phyloP scores from a whole-genome alignment of 2,113 vertebrate genomes.

The Turdus rufiventris region DNA sequence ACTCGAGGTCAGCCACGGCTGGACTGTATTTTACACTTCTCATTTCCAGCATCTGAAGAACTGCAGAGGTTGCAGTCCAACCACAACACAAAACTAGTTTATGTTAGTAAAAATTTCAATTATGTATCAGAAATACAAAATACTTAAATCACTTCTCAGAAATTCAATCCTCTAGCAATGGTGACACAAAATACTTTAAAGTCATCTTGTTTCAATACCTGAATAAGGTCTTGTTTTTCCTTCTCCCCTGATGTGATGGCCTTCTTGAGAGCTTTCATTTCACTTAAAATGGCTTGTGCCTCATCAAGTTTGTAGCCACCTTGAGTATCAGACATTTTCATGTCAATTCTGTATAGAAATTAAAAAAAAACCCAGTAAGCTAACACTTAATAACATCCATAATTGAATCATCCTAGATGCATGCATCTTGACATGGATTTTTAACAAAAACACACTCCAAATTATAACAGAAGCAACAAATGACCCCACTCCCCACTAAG shows the following conservation, averaged over 20 bases:
- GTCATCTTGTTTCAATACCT: conserved; percentile 72
- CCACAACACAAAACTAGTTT: background rate
- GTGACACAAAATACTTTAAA: background rate
- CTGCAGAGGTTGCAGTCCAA: background rate
- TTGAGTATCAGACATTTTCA: conserved; percentile 88
- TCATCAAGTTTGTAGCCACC: conserved; percentile 91
- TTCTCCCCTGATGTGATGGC: conserved; percentile 93
- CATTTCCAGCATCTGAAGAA: background rate
- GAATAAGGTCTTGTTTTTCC: conserved; percentile 95
- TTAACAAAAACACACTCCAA: background rate
- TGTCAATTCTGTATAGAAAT: conserved; percentile 83
- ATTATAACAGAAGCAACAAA: background rate
- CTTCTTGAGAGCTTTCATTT: conserved; percentile 93
- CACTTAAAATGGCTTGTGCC: conserved; percentile 91
- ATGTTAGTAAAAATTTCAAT: background rate
- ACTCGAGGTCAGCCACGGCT: fast-evolving
- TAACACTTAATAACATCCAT: background rate
- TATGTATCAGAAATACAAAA: background rate
- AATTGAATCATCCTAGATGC: background rate
- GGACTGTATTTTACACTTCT: background rate
- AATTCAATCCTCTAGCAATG: background rate
- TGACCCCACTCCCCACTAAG: background rate
- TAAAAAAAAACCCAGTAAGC: background rate
- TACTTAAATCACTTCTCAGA: background rate
- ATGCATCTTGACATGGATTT: background rate